These are phyloP conservation scores for Cantharis lateralis DNA, from an alignment of 2,888 invertebrate genomes.

Conservation along the genomic window DNA sequence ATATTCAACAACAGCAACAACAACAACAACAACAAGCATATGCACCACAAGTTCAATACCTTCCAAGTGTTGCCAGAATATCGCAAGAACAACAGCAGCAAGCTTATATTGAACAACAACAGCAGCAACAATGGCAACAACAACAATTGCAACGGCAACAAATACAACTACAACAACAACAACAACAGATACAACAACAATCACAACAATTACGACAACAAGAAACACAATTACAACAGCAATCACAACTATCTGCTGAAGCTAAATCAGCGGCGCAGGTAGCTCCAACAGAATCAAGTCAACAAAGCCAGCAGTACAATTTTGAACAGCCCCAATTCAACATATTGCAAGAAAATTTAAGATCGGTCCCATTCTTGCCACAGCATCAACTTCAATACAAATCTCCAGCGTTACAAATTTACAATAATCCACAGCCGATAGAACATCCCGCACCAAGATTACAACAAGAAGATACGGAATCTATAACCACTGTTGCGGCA, in stretches of 20 bases:
- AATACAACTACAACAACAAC: not conserved
- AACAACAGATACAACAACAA: not conserved
- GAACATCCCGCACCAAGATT: not conserved
- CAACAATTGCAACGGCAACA: not conserved
- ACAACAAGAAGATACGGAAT: not conserved
- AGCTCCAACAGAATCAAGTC: not conserved
- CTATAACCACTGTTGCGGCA: not conserved
- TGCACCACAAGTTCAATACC: not conserved
- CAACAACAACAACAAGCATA: not conserved
- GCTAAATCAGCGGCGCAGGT: not conserved
- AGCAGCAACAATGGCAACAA: not conserved
- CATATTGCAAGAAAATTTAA: not conserved
- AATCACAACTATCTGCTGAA: not conserved
- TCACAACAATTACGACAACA: not conserved
- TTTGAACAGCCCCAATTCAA: not conserved
- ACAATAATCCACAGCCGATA: not conserved
- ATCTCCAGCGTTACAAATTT: not conserved
- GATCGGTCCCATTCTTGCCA: not conserved
- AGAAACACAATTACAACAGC: not conserved
- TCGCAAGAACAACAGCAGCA: constrained; percentile 5
- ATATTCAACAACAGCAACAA: not conserved
- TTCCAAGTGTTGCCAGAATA: not conserved
- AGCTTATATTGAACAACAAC: not conserved
- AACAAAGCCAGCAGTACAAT: not conserved
- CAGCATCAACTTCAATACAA: not conserved